A percentile compares a stretch with the other conserved stretches of the same genome.
phyloP scores from a whole-genome alignment of 1,140 invertebrate species.

The Diorhabda sublineata region DNA sequence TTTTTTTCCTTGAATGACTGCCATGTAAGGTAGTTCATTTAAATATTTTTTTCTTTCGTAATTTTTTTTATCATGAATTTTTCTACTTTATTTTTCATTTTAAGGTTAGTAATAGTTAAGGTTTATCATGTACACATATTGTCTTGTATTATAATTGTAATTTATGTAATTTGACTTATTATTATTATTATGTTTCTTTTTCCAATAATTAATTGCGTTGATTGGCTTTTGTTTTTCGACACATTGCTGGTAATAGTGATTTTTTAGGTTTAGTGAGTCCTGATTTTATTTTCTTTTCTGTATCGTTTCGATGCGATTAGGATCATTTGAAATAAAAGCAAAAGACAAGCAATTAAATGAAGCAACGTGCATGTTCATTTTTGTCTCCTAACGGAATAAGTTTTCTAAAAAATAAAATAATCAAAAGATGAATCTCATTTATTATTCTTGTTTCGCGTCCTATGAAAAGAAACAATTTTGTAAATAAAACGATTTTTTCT shows the following conservation, averaged over 20 bases:
- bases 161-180: constrained; percentile 38
- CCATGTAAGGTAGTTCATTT: constrained; percentile 6
- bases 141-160: constrained; percentile 42
- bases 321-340: constrained; percentile 19
- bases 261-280: neutral
- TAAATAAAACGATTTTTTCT: constrained; percentile 1
- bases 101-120: constrained; percentile 23
- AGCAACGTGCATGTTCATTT: constrained; percentile 27
- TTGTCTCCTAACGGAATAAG: constrained; percentile 20
- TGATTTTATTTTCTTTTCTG: neutral
- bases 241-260: constrained; percentile 10
- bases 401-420: constrained; percentile 17
- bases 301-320: neutral
- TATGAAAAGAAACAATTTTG: neutral
- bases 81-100: constrained; percentile 18
- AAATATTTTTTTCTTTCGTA: constrained; percentile 28
- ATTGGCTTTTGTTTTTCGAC: constrained; percentile 37
- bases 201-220: constrained; percentile 23
- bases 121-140: constrained; percentile 24
- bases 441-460: constrained; percentile 23
- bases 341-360: constrained; percentile 27
- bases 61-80: constrained; percentile 22
- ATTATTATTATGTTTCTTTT: constrained; percentile 6
- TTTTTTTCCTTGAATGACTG: neutral
- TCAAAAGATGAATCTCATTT: constrained; percentile 30